Base-by-base conservation (phyloP, 2,797 vertebrate species). In the Pipistrellus pygmaeus region DNA sequence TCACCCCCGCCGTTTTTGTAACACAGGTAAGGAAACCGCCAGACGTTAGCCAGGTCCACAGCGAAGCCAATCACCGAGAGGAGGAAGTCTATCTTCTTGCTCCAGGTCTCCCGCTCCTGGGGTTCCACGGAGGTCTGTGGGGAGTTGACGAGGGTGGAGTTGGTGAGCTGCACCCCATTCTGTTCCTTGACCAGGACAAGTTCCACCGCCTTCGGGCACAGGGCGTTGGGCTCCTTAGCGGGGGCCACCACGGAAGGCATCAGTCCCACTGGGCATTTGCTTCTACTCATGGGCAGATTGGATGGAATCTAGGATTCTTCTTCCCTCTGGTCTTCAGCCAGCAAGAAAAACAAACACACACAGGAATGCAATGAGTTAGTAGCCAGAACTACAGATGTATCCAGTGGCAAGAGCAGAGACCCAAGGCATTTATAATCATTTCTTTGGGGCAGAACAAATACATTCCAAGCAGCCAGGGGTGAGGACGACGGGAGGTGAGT, bases 1-100 rank as follows among this genome's bases (percentile, higher is more conserved):
- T 98, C 96, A 99, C 99, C 99, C 97, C 99, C 99, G 78, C 99
- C 99, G 0, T 99, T 99, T 96, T 99, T 99, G 97, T 99, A 99
- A 98, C 99, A 99, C 73, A 99, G 98, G 97, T 99, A 99, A 18
- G 99, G 99, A 77, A 99, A 99, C 86, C 99, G 98, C 99, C 99
- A 99, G 94, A 99, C 99, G 0, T 99, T 99, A 72, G 99, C 99
- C 18, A 99, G 98, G 96, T 99, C 99, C 94, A 99, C 99, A 0
- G 99, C 99, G 1, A 99, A 99, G 85, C 99, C 99, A 0, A 99
- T 99, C 95, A 99, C 99, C 0, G 99, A 99, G 25, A 99, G 98
- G 17, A 99, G 98, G 90, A 99, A 99, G 98, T 99, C 99, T 0
- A 99, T 99, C 96, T 99, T 99, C 98, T 99, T 99, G 73, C 98